Evolutionary conservation across 2,113 vertebrate genomes (phyloP), one percentile per base, ranked within the genome.

Genomic region (Acrocephalus kingi): DNA sequence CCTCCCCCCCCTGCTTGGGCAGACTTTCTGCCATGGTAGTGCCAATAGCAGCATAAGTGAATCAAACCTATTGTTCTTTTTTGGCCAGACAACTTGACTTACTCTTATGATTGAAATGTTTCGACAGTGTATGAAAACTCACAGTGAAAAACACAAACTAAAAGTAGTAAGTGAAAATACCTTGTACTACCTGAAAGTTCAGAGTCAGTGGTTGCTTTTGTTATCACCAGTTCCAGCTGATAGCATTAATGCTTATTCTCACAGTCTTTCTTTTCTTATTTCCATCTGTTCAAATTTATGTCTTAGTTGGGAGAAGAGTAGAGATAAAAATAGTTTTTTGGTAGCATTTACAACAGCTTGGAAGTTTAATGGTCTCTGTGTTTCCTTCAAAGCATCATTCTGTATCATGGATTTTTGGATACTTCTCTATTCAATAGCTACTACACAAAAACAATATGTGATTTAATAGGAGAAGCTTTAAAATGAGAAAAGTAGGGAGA

Each of bases 21-120:
- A 94, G 85, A 75, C 56, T 95, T 90, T 94, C 85, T 93, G 76
- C 68, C 4, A 1, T 2, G 0, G 39, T 39, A 35, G 68, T 90
- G 86, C 72, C 79, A 71, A 45, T 52, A 75, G 58, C n/a, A 77
- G 75, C 45, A 56, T 72, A 92, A 80, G 37, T 88, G 92, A 96
- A 97, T 95, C 93, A 96, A 97, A 95, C 49, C 84, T 87, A 51
- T 58, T 93, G 90, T 93, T 97, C 94, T 96, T 96, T 96, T 78
- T 96, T 84, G 89, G 83, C 84, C 76, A 22, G 56, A 73, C 96
- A 97, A 90, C 87, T 68, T 94, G 92, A 91, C 95, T 97, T 94
- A 73, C 80, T 96, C 63, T 96, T 89, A 49, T 15, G 52, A 94
- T 84, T 92, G 84, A 96, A 30, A 41, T 61, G 41, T 59, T 93